Evolutionary conservation across 1,140 invertebrate genomes (phyloP).

Genomic region (Frieseomelitta varia): DNA sequence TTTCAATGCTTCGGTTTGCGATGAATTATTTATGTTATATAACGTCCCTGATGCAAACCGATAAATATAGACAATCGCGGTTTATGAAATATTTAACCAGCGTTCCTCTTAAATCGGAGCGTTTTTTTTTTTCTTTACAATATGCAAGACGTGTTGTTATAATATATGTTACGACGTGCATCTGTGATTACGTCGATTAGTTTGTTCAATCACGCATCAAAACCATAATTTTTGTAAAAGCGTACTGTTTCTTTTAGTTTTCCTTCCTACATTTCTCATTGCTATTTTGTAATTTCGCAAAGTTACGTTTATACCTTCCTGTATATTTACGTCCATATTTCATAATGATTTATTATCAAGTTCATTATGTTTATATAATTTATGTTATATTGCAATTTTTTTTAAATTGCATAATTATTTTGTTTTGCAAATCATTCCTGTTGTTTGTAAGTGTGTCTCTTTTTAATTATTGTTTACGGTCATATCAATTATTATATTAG

Average conservation of each 20-base stretch:
- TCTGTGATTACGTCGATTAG: neutral
- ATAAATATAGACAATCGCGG: neutral
- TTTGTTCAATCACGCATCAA: too few species aligned
- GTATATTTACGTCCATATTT: neutral
- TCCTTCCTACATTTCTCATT: too few species aligned
- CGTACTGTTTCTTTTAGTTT: too few species aligned
- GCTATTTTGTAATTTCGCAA: neutral
- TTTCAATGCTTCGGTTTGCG: too few species aligned
- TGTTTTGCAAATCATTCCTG: too few species aligned
- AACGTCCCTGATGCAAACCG: neutral
- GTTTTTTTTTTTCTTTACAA: neutral
- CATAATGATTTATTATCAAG: neutral
- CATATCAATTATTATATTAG: too few species aligned
- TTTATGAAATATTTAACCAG: neutral
- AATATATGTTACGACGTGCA: neutral
- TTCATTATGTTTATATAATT: too few species aligned
- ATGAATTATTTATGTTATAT: neutral
- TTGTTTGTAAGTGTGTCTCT: too few species aligned
- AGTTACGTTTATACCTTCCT: neutral
- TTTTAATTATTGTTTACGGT: too few species aligned
- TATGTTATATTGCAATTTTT: too few species aligned
- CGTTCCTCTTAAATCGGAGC: neutral
- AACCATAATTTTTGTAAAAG: too few species aligned
- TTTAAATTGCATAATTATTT: too few species aligned
- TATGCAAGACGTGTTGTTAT: neutral